Evolutionary conservation across 2,113 vertebrate species (phyloP), one percentile per base, ranked within the genome.

Genomic region (Phrynocephalus versicolor): DNA sequence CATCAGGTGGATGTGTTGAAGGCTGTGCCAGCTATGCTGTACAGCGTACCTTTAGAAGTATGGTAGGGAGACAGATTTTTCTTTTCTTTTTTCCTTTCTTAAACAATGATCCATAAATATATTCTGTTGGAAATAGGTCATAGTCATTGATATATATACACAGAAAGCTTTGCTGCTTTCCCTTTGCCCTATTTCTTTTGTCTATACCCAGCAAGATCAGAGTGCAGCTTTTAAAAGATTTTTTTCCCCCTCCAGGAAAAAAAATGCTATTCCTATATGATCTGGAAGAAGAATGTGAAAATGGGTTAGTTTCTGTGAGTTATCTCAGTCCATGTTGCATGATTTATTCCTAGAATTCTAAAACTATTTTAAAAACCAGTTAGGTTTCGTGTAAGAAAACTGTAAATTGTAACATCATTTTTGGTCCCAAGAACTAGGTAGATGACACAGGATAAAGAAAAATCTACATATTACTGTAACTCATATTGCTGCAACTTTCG

Each of bases 91-190:
- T 65, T 0, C 37, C 23, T 64, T 51, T 62, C 30, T 65, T 16
- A 23, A 55, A 60, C 6, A 65, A 2, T 87, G 71, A 79, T 67
- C 33, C 27, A 55, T 81, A 82, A 41, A 65, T 1, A 78, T 86
- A 65, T 10, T 62, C 58, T 81, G 72, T 65, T 78, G 64, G n/a
- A 85, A 90, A 76, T 67, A 84, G 65, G 58, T 84, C n/a, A 0
- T 33, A 60, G 58, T 16, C 58, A 77, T 84, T 89, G 37, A 85
- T 83, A 89, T 85, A 89, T 85, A 79, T 89, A 65, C 64, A 83
- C 60, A 64, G 45, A 85, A 87, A 85, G 25, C 6, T 71, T 79
- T 77, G 37, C 64, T 60, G 30, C 39, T 85, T 89, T 88, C 72
- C 67, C 45, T 74, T 71, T 65, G 55, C 16, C 77, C 37, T 67